A percentile compares a stretch with the other conserved stretches of the same genome.
These are phyloP conservation scores for Papilio polytes DNA, from an alignment of 1,140 invertebrate species.

Conservation along the genomic window DNA sequence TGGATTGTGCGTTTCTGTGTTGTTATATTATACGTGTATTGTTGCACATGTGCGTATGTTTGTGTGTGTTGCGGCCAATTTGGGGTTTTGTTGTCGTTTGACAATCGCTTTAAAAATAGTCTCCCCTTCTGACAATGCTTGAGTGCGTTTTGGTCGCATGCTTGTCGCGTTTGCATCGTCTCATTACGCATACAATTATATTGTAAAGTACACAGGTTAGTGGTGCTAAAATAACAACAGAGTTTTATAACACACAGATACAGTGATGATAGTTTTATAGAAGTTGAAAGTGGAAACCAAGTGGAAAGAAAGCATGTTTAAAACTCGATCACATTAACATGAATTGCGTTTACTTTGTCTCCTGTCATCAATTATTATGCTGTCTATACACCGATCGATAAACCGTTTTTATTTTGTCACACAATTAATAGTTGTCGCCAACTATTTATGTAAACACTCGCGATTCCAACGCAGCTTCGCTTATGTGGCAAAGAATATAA, in stretches of 20 bases:
- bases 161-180: neutral
- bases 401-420: too few species aligned
- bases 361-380: too few species aligned
- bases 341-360: too few species aligned
- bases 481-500: too few species aligned
- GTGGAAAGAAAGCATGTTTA: too few species aligned
- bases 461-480: too few species aligned
- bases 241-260: neutral
- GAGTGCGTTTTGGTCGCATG: neutral
- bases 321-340: too few species aligned
- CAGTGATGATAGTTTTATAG: too few species aligned
- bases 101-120: slow-evolving; percentile 16
- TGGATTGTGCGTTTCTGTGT: slow-evolving; percentile 40
- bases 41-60: slow-evolving; percentile 44
- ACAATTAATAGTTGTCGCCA: too few species aligned
- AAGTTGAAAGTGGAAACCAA: too few species aligned
- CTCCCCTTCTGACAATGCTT: slow-evolving; percentile 15
- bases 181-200: neutral
- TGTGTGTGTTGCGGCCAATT: slow-evolving; percentile 43
- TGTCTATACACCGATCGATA: too few species aligned
- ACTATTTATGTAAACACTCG: too few species aligned
- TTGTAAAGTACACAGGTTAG: neutral
- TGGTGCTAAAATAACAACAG: neutral
- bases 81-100: slow-evolving; percentile 46
- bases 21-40: slow-evolving; percentile 29